Evolutionary conservation across 1,140 invertebrate species (phyloP).

Genomic region (Camponotus floridanus): DNA sequence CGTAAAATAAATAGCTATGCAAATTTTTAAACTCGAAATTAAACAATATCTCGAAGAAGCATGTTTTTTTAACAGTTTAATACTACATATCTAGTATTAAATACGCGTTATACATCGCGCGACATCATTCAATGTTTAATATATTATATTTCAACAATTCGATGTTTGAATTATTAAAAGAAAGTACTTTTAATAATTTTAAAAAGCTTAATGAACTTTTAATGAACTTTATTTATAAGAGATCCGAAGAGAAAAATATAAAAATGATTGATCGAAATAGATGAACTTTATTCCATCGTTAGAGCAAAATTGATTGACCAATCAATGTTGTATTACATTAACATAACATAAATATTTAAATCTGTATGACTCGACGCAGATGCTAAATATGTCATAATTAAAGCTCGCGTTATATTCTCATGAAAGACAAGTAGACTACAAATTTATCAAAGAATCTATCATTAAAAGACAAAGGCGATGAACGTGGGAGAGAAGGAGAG

Average conservation of each 20-base stretch:
- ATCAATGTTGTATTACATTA: background rate
- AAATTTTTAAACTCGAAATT: background rate
- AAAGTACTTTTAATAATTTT: constrained; percentile 7
- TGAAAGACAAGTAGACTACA: constrained; percentile 30
- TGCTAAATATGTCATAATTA: constrained; percentile 35
- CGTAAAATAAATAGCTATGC: too few species aligned
- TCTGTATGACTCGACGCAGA: background rate
- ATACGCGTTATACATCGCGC: background rate
- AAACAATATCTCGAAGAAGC: background rate
- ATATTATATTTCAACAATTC: background rate
- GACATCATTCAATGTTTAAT: too few species aligned
- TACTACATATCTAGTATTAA: background rate
- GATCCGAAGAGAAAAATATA: background rate
- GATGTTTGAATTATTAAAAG: background rate
- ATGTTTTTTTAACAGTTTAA: background rate
- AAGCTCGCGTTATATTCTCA: constrained; percentile 8
- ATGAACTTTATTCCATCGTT: too few species aligned
- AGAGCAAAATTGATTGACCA: background rate
- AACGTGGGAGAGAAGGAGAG: constrained; percentile 4
- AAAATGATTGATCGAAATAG: too few species aligned
- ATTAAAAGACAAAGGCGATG: constrained; percentile 43
- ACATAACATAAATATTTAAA: constrained; percentile 3
- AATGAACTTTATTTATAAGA: background rate
- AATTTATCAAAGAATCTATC: constrained; percentile 48
- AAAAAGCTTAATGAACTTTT: background rate